These are phyloP conservation scores for Bradypus variegatus DNA, from an alignment of 2,797 vertebrate species.

Conservation along the genomic window DNA sequence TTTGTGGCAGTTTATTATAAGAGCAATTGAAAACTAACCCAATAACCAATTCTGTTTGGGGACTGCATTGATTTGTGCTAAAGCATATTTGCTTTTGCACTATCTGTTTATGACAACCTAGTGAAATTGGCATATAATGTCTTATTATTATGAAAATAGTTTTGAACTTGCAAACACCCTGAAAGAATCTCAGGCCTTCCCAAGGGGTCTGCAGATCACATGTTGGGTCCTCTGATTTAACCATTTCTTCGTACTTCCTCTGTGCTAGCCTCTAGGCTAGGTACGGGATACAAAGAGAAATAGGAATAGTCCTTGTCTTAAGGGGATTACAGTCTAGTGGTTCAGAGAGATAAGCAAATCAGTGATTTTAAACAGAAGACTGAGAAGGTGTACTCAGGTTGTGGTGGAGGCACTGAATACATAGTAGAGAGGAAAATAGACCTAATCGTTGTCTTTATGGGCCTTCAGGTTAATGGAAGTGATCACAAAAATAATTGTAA, in stretches of 20 bases:
- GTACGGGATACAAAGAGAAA: neutral
- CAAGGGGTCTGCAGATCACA: neutral
- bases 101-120: neutral
- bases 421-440: neutral
- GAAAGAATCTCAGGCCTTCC: neutral
- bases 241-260: neutral
- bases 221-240: neutral
- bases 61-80: neutral
- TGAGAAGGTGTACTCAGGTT: neutral
- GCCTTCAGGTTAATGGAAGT: neutral
- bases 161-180: neutral
- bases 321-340: neutral
- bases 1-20: neutral
- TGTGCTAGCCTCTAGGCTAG: neutral
- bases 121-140: neutral
- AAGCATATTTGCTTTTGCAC: neutral
- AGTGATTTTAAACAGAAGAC: neutral
- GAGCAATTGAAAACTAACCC: neutral
- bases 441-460: neutral
- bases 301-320: neutral
- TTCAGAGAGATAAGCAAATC: neutral
- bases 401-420: neutral
- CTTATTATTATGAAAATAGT: constrained; percentile 9
- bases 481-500: neutral
- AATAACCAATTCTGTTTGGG: neutral